These are phyloP conservation scores for Pyralis farinalis DNA, from an alignment of 2,888 invertebrate species.

Conservation along the genomic window DNA sequence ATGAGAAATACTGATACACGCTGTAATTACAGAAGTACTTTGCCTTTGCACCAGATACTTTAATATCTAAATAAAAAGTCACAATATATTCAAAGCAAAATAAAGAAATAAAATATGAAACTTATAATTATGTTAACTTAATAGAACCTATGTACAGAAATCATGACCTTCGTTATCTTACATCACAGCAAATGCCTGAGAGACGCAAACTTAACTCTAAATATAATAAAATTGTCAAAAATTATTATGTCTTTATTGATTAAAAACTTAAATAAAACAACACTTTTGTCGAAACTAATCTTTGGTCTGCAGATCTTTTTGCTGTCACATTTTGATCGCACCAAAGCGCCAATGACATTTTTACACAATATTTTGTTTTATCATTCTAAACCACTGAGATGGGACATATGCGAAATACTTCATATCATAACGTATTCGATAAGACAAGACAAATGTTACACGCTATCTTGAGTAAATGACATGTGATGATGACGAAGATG, in stretches of 20 bases:
- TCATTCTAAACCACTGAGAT: slow-evolving; percentile 52
- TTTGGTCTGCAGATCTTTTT: slow-evolving; percentile 76
- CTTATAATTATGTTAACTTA: slow-evolving; percentile 24
- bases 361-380: slow-evolving; percentile 25
- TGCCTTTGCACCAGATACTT: too few relatives aligned
- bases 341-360: slow-evolving; percentile 41
- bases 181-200: slow-evolving; percentile 78
- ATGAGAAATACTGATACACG: too few relatives aligned
- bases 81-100: neutral
- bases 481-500: slow-evolving; percentile 27
- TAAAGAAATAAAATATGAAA: slow-evolving; percentile 4
- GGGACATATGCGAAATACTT: slow-evolving; percentile 20
- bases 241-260: slow-evolving; percentile 31
- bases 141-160: slow-evolving; percentile 36
- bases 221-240: slow-evolving; percentile 51
- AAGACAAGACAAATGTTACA: slow-evolving; percentile 14
- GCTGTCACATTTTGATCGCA: slow-evolving; percentile 59
- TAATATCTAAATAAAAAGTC: too few relatives aligned
- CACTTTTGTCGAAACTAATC: slow-evolving; percentile 58
- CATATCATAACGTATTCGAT: slow-evolving; percentile 15
- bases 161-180: slow-evolving; percentile 49
- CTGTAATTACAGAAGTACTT: too few relatives aligned
- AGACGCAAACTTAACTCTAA: slow-evolving; percentile 64
- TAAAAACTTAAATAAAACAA: slow-evolving; percentile 32
- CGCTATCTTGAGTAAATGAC: slow-evolving; percentile 22